Evolutionary conservation across 2,888 invertebrate species (phyloP).

Genomic region (Cephus runcator): DNA sequence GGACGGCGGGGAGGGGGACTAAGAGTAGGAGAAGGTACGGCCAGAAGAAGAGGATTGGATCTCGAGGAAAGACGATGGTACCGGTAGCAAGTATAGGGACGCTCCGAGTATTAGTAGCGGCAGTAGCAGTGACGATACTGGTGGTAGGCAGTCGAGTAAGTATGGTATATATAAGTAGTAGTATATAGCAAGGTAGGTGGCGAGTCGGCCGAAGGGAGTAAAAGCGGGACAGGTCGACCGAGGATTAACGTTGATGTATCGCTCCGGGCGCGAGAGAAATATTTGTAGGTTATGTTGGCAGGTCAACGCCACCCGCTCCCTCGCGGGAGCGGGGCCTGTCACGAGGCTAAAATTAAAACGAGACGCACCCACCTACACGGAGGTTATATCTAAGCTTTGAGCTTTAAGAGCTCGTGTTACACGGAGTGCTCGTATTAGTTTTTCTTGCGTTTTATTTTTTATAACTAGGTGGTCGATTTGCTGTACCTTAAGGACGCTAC

Average conservation of each 20-base stretch:
- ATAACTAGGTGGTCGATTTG: background rate
- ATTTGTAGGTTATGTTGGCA: slow-evolving; percentile 56
- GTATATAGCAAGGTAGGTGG: background rate
- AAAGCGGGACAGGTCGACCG: slow-evolving; percentile 3
- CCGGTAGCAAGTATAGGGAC: background rate
- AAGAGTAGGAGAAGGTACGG: background rate
- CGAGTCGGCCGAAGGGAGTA: slow-evolving; percentile 1
- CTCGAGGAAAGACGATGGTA: background rate
- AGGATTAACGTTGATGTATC: slow-evolving; percentile 51
- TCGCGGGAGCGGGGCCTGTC: slow-evolving; percentile 32
- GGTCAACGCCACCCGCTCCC: slow-evolving; percentile 55
- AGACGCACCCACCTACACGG: slow-evolving; percentile 46
- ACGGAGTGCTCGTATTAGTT: background rate
- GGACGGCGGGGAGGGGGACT: background rate
- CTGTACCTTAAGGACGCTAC: background rate
- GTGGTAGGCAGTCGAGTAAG: background rate
- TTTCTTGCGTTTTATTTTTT: background rate
- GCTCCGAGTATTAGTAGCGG: background rate
- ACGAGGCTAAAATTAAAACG: slow-evolving; percentile 61
- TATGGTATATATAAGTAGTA: background rate
- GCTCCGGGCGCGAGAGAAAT: slow-evolving; percentile 38
- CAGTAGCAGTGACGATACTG: background rate
- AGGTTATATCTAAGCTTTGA: background rate
- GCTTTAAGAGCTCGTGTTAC: background rate
- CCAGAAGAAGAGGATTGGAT: background rate